These are phyloP conservation scores for Synergus japonicus DNA, from an alignment of 2,888 invertebrate species.

Conservation along the genomic window DNA sequence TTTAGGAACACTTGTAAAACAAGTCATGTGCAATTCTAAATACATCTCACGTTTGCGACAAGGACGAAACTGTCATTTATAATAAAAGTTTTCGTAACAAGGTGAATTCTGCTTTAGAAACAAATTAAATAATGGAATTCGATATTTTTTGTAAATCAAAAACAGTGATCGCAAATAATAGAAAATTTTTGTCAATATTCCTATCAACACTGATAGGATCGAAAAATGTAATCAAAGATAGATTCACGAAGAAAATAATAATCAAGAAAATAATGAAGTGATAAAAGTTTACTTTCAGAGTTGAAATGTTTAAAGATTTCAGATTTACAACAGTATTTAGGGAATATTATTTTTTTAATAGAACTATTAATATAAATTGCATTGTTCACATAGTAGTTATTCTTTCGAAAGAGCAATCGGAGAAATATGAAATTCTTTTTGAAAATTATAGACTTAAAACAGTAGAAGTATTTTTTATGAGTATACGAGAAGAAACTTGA, in stretches of 20 bases:
- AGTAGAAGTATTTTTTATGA: neutral
- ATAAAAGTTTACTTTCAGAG: neutral
- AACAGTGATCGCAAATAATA: neutral
- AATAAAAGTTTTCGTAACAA: neutral
- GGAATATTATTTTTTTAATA: neutral
- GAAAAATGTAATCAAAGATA: neutral
- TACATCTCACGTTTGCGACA: neutral
- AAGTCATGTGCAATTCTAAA: neutral
- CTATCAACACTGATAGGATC: neutral
- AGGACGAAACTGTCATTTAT: neutral
- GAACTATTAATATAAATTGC: neutral
- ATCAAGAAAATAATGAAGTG: neutral
- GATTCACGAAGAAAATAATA: neutral
- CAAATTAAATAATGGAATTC: neutral
- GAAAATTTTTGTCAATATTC: neutral
- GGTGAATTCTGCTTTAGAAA: neutral
- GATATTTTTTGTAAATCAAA: neutral
- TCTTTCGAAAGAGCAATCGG: neutral
- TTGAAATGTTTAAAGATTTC: neutral
- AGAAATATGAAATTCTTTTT: neutral
- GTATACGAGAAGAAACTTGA: conserved; percentile 8
- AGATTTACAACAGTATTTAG: neutral
- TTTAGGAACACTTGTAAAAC: neutral
- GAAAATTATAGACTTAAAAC: conserved; percentile 21
- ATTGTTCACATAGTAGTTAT: neutral